These are phyloP conservation scores for Oophaga sylvatica DNA, from an alignment of 2,797 vertebrate genomes.

Conservation along the genomic window DNA sequence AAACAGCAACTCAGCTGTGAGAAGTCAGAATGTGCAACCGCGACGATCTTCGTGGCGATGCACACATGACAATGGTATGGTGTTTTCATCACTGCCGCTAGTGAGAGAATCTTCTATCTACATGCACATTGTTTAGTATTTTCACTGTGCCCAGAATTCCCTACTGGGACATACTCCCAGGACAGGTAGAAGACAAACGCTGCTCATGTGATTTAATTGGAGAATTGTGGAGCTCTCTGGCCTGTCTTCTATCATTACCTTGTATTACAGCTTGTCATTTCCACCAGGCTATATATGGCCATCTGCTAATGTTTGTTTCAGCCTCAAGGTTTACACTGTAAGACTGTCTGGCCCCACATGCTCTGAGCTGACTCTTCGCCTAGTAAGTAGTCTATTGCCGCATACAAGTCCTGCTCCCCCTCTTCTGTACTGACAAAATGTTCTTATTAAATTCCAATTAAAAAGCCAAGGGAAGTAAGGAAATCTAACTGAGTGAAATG, in stretches of 20 bases:
- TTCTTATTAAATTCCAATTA: not conserved
- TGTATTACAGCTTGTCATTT: constrained; percentile 45
- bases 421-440: not conserved
- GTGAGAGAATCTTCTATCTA: not conserved
- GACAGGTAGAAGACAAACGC: constrained; percentile 20
- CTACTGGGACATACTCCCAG: constrained; percentile 48
- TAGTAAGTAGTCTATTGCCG: not conserved
- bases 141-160: constrained; percentile 21
- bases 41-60: too few species aligned
- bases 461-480: not conserved
- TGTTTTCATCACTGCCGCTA: not conserved
- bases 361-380: not conserved
- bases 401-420: not conserved
- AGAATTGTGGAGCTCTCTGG: constrained; percentile 26
- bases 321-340: constrained; percentile 5
- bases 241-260: constrained; percentile 51
- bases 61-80: too few species aligned
- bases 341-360: constrained; percentile 6
- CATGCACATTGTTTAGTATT: constrained; percentile 60
- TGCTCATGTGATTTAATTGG: constrained; percentile 28
- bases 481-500: not conserved
- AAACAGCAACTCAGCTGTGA: too few species aligned
- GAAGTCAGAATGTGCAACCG: too few species aligned
- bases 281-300: constrained; percentile 48
- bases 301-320: constrained; percentile 32